Base-by-base conservation (phyloP, 1,140 invertebrate species). In the Orussus abietinus region DNA sequence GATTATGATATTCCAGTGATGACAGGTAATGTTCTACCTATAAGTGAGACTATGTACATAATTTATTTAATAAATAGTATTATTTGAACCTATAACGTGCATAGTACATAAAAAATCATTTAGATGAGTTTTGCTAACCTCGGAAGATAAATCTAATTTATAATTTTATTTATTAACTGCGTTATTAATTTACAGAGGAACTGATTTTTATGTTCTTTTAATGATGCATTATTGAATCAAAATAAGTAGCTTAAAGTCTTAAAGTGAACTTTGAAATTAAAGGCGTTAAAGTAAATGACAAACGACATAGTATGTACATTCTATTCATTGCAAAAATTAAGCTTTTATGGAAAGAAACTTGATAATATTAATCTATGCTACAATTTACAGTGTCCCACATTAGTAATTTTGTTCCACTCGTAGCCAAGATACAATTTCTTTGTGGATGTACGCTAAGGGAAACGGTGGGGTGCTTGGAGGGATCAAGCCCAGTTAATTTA, bases 401-500 rank as follows among this genome's bases (percentile, higher is more conserved):
- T 55, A 85, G 79, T 34, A 89, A 71, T 48, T 80, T 79, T 51
- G 76, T 66, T 40, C 81, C 78, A 53, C 78, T 80, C 1, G 84
- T 79, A 31, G 81, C 82, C 5, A 89, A 51, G 29, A 88, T 65
- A 54, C 75, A 77, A 57, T 82, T 79, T 49, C 80, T 78, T 14
- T 75, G 81, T 0, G 86, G 86, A 77, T 89, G 86, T 40, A 83
- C 75, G 50, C 75, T 78, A n/a, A 90, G 47, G 0, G 86, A 88
- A 31, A 65, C 56, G 13, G 57, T 60, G 7, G 71, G 53, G 49
- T 69, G 42, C 45, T 53, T 60, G 0, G 42, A 49, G 5, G 55
- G 44, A 28, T 59, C 68, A 49, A 72, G 63, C 20, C 74, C 67
- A 11, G 57, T 61, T 10, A 79, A 57, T 47, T 79, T 80, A 30